Conservation (phyloP, 2,797 vertebrate genomes). For the Catamblyrhynchus diadema region DNA sequence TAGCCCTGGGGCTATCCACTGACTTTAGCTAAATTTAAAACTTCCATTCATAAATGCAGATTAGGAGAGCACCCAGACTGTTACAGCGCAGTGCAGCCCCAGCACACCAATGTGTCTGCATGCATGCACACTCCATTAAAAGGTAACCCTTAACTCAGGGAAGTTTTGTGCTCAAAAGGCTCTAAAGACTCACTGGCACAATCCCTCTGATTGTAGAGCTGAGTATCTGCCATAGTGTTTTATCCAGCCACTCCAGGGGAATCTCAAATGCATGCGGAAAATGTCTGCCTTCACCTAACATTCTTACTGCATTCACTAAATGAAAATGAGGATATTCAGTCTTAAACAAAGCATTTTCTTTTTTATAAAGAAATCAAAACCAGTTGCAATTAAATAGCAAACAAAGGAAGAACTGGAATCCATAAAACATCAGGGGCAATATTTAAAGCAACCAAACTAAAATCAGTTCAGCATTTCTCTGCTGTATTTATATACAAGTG, state of each 20-base stretch:
- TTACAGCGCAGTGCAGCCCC: background rate
- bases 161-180: background rate
- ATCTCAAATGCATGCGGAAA: slow-evolving; percentile 10
- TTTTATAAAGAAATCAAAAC: slow-evolving; percentile 56
- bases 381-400: slow-evolving; percentile 58
- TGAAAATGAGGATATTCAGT: slow-evolving; percentile 24
- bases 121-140: background rate
- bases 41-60: slow-evolving; percentile 49
- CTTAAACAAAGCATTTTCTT: slow-evolving; percentile 34
- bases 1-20: background rate
- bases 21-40: slow-evolving; percentile 50
- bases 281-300: slow-evolving; percentile 25
- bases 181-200: background rate
- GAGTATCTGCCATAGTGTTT: slow-evolving; percentile 24
- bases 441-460: slow-evolving; percentile 47
- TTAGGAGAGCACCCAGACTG: background rate
- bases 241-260: slow-evolving; percentile 26
- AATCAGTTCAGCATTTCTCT: slow-evolving; percentile 63
- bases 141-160: background rate
- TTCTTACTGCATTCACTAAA: background rate
- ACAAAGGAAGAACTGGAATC: slow-evolving; percentile 63
- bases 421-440: slow-evolving; percentile 59
- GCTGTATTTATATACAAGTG: slow-evolving; percentile 56
- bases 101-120: background rate
- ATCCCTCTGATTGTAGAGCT: background rate